Base-by-base conservation (phyloP, 2,888 invertebrate species). In the Drosophila engyochracea region DNA sequence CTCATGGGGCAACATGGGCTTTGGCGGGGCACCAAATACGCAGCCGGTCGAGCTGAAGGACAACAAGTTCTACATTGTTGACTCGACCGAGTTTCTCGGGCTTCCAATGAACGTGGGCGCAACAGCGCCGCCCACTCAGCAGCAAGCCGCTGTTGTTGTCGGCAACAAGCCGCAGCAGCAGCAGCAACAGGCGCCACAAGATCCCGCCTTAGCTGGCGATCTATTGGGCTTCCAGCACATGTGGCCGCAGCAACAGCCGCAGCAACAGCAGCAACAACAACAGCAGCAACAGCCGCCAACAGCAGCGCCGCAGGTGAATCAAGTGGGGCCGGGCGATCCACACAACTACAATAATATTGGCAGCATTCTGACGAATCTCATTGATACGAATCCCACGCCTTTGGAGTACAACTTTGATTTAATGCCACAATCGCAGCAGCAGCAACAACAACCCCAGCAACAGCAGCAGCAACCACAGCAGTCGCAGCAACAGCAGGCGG, bases 301-400 rank as follows among this genome's bases (percentile, higher is more conserved):
- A 60, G 65, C 69, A 28, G 80, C 71, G 58, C 72, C 67, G 16
- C 85, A 86, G 75, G 70, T 73, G 6, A 83, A 84, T 68, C 82
- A 88, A 73, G 79, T 67, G 3, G 78, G 64, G 31, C 70, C 72
- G 49, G 66, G 86, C 39, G 93, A 93, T 86, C 86, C 93, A 6
- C 93, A 93, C 68, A 92, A 89, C 62, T 93, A 93, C 76, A 93
- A 93, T 66, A 93, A 93, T 70, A 93, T 93, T 68, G 93, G 93
- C 59, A 93, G 93, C 83, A 93, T 93, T 86, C 89, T 93, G 53
- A 93, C 93, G 78, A 93, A 93, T 92, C 91, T 93, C 83, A 91
- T 93, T 71, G 93, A 93, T 64, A 92, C 92, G 55, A 93, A 92
- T 82, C 92, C 93, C 64, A 85, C 92, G 77, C 89, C 93, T n/a